Conservation (phyloP, 1,140 invertebrate species). For the Chlorops oryzae region DNA sequence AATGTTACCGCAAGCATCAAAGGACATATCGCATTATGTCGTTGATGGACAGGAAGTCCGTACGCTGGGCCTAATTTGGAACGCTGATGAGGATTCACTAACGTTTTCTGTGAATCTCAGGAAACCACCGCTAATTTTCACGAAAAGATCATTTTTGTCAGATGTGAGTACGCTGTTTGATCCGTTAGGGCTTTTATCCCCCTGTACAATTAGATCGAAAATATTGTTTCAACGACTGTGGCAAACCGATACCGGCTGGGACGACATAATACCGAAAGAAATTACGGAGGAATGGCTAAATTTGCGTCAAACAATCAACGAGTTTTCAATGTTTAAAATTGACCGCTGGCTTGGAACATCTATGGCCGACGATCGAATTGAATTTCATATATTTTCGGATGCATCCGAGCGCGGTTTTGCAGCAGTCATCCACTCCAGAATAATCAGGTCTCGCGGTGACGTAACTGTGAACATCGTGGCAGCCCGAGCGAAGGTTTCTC, state of each 20-base stretch:
- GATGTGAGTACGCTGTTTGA: conserved; percentile 42
- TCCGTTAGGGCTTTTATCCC: conserved; percentile 47
- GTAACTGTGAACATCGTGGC: conserved; percentile 25
- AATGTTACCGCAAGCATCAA: too few species aligned
- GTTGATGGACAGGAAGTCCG: neutral
- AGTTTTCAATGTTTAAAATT: neutral
- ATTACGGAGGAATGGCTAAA: conserved; percentile 18
- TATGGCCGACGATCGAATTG: conserved; percentile 12
- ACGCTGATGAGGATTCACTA: neutral
- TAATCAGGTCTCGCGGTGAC: too few species aligned
- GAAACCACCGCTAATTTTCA: neutral
- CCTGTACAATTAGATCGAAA: conserved; percentile 43
- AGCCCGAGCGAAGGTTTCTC: conserved; percentile 16
- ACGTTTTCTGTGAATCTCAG: conserved; percentile 1
- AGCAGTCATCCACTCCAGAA: too few species aligned
- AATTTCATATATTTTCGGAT: conserved; percentile 35
- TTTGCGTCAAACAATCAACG: conserved; percentile 10
- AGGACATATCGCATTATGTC: neutral
- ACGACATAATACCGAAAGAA: conserved; percentile 33
- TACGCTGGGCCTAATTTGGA: neutral
- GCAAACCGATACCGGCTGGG: conserved; percentile 42
- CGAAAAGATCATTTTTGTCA: conserved; percentile 27
- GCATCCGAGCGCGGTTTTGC: conserved; percentile 25
- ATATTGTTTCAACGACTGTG: conserved; percentile 47
- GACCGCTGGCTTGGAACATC: neutral